Base-by-base conservation (phyloP, 2,797 vertebrate genomes). In the Alfaro cultratus region DNA sequence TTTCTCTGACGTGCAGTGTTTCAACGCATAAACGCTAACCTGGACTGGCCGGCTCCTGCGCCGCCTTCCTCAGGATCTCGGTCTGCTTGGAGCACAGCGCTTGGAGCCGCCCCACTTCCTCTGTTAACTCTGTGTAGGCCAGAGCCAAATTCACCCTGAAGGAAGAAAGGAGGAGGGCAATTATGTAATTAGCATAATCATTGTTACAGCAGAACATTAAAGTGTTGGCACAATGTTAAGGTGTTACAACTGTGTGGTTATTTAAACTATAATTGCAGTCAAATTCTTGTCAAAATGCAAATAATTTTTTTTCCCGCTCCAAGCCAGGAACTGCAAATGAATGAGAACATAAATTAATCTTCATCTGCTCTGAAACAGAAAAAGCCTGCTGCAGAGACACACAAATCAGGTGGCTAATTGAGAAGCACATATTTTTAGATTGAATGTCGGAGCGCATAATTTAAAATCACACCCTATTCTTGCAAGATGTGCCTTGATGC, bases 111-210 rank as follows among this genome's bases (percentile, higher is more conserved):
- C 97, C 97, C 94, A 99, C 94, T 91, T 99, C 98, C 93, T 99
- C 98, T 0, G 97, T 99, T 86, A 99, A 94, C 95, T 99, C 98
- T 0, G 98, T 99, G 95, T 99, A 99, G 75, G 98, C 98, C 95
- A 99, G 95, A 0, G 97, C 98, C 96, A 99, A 84, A 86, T 99
- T 99, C 93, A 99, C 98, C 95, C 98, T 99, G 90, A 43, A 84
- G 76, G 80, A 85, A 76, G 74, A 74, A 23, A 79, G 76, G 68
- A 72, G 55, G 62, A 80, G 76, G 67, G 57, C 73, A 74, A 73
- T 83, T 68, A 89, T 81, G 77, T 55, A 46, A 85, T 89, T 80
- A 89, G 80, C 31, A 77, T 74, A 82, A 89, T 82, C 29, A 74
- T 36, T 45, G 74, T 84, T 81, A 79, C 80, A 46, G 77, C 15